Percentiles rank a stretch among this genome's conserved stretches.
These are phyloP conservation scores for Drosophila insularis DNA, from an alignment of 1,140 invertebrate species.

Conservation along the genomic window DNA sequence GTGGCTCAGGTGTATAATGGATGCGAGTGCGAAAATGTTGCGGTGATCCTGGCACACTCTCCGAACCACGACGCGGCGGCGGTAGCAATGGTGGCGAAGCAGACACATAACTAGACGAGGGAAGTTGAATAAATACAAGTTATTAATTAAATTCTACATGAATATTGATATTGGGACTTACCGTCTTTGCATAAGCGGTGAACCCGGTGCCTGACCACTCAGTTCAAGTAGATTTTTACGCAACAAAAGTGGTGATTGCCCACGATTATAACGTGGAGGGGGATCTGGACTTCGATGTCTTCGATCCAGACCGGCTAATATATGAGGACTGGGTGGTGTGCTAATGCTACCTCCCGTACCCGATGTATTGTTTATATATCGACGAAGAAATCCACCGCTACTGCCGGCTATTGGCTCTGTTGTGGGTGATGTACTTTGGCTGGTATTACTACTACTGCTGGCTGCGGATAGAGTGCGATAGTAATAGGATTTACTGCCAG, in stretches of 20 bases:
- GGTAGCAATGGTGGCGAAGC: conserved; percentile 88
- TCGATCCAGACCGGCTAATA: conserved; percentile 70
- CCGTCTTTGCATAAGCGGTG: conserved; percentile 85
- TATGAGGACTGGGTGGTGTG: conserved; percentile 65
- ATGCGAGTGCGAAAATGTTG: conserved; percentile 86
- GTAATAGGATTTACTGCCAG: conserved; percentile 58
- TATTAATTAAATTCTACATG: conserved; percentile 12
- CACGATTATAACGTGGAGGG: conserved; percentile 86
- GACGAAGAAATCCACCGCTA: conserved; percentile 38
- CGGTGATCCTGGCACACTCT: conserved; percentile 88
- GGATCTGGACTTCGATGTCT: conserved; percentile 86
- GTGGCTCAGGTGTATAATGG: conserved; percentile 89
- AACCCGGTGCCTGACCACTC: conserved; percentile 83
- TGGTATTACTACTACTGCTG: conserved; percentile 70
- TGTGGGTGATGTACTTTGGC: conserved; percentile 72
- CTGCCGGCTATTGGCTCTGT: conserved; percentile 55
- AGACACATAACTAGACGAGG: conserved; percentile 84
- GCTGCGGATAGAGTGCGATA: conserved; percentile 73
- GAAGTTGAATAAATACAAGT: background rate
- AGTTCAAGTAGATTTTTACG: conserved; percentile 85
- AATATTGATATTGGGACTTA: conserved; percentile 58
- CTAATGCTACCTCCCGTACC: conserved; percentile 47
- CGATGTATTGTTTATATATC: conserved; percentile 24
- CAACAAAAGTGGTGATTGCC: conserved; percentile 85
- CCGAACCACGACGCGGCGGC: conserved; percentile 86